Evolutionary conservation across 2,113 vertebrate species (phyloP), one percentile per base, ranked within the genome.

Genomic region (Heterocephalus glaber): DNA sequence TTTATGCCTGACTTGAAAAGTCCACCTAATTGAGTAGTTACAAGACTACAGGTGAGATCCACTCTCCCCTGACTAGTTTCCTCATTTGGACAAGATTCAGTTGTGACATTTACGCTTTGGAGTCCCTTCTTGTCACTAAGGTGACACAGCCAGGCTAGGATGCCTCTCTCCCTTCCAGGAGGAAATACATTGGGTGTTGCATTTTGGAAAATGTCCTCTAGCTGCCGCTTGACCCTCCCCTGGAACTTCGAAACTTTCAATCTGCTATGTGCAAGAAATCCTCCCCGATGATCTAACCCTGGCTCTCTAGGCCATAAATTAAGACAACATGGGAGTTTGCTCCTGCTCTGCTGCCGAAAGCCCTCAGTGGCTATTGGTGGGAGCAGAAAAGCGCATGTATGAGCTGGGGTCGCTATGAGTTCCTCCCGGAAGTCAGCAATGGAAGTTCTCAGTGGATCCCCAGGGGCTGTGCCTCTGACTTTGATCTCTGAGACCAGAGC

Each of bases 401-500:
- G 92, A 52, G 38, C 14, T 9, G 92, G 65, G 88, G 70, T 92
- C 7, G 35, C 28, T 20, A 61, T 2, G 47, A 58, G 94, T 91
- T 96, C 89, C 94, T 87, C 30, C 70, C 79, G 90, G 85, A 93
- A 92, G 84, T 49, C 47, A 22, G 74, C 92, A 58, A 47, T 86
- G 92, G 95, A 97, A 95, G 92, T 83, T 93, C 79, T 92, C 86
- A 19, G 0, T 3, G 0, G 20, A 2, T 79, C 90, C 52, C 91
- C 12, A 3, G 79, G 77, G 88, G 38, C 35, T 16, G 35, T 4
- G 49, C 68, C 60, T 95, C 72, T 94, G 13, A n/a, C 96, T 95
- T 96, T 96, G 95, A 98, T 97, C 96, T 95, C 41, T 1, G 38
- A 95, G 92, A 92, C 81, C 90, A 94, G 95, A 96, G 91, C 77